A percentile compares a stretch with the other conserved stretches of the same genome.
Conservation (phyloP, 2,113 vertebrate genomes). For the Mustelus asterias region DNA sequence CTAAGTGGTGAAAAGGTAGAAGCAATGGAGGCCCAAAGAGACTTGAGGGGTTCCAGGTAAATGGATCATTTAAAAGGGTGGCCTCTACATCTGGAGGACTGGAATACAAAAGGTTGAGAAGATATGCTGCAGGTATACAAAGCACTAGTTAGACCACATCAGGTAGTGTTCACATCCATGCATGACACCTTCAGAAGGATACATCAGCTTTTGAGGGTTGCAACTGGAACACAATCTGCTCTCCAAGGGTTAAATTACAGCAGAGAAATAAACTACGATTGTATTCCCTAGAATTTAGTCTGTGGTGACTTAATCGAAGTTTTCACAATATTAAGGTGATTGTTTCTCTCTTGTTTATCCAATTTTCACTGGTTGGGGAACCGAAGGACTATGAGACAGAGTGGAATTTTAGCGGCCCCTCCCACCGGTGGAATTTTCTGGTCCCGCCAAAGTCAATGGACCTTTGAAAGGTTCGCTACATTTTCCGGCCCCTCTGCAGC, state of each 20-base stretch:
- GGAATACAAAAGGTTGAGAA: not conserved
- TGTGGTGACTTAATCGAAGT: not conserved
- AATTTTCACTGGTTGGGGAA: not conserved
- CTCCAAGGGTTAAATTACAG: not conserved
- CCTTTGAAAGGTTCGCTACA: too few species aligned
- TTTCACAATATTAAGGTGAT: not conserved
- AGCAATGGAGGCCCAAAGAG: too few species aligned
- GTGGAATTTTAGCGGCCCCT: too few species aligned
- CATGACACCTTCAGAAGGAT: not conserved
- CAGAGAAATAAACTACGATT: not conserved
- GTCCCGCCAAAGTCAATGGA: too few species aligned
- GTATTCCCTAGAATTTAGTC: not conserved
- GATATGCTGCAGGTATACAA: not conserved
- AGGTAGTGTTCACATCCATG: not conserved
- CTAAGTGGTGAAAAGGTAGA: not conserved
- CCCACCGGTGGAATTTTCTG: too few species aligned
- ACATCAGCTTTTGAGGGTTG: not conserved
- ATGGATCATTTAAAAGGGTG: not conserved
- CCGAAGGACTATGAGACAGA: not conserved
- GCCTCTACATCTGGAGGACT: not conserved
- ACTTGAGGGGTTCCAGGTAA: not conserved
- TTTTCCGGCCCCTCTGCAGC: too few species aligned
- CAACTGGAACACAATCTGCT: not conserved
- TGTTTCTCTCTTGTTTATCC: not conserved
- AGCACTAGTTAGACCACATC: not conserved